Conservation (phyloP, 2,113 vertebrate genomes). For the Myocastor coypus region DNA sequence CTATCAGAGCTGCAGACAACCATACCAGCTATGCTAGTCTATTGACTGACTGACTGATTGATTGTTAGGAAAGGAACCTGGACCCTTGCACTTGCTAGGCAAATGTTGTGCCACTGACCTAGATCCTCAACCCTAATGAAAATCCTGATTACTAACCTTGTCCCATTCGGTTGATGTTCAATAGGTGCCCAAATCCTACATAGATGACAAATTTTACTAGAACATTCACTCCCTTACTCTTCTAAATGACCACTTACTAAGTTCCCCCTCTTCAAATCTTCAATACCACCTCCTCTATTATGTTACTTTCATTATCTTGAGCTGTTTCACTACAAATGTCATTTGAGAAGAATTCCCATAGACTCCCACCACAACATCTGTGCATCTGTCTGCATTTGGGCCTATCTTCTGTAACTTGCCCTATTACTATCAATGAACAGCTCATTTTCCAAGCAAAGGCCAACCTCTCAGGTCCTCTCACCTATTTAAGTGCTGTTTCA, state of each 20-base stretch:
- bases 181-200: neutral
- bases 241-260: neutral
- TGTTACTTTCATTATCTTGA: neutral
- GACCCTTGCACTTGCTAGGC: neutral
- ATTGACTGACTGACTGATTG: neutral
- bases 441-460: neutral
- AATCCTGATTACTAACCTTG: neutral
- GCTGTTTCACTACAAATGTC: neutral
- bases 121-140: neutral
- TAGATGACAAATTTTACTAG: neutral
- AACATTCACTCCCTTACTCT: neutral
- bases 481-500: neutral
- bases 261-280: neutral
- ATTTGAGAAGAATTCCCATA: constrained; percentile 12
- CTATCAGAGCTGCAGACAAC: neutral
- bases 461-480: neutral
- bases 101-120: neutral
- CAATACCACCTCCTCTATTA: neutral
- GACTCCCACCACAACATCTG: neutral
- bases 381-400: neutral
- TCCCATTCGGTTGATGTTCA: too few relatives aligned
- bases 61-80: neutral
- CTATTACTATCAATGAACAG: constrained; percentile 7
- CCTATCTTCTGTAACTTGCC: neutral
- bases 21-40: neutral